phyloP scores from a whole-genome alignment of 2,888 invertebrate species.

The Leucophenga maculata region DNA sequence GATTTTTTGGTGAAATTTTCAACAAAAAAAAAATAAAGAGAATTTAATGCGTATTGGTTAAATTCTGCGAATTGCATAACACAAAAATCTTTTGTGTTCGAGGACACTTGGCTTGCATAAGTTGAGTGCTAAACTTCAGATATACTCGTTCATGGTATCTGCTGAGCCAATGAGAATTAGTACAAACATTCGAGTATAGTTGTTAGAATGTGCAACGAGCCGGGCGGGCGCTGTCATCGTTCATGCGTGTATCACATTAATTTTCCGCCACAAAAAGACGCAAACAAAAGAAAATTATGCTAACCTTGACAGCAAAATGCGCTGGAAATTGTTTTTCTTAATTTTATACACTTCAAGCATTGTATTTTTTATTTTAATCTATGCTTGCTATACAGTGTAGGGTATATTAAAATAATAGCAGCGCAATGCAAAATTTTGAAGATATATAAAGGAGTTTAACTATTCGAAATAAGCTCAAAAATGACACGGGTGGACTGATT shows the following conservation, averaged over 20 bases:
- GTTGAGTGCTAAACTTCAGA: slow-evolving; percentile 28
- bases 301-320: slow-evolving; percentile 57
- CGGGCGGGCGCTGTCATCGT: slow-evolving; percentile 35
- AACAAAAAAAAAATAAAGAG: neutral
- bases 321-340: neutral
- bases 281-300: slow-evolving; percentile 63
- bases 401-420: too few relatives aligned
- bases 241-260: slow-evolving; percentile 50
- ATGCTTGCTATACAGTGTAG: slow-evolving; percentile 21
- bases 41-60: too few relatives aligned
- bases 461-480: slow-evolving; percentile 26
- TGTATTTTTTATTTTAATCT: slow-evolving; percentile 55
- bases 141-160: too few relatives aligned
- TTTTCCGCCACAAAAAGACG: slow-evolving; percentile 54
- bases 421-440: too few relatives aligned
- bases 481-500: too few relatives aligned
- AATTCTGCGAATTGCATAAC: slow-evolving; percentile 23
- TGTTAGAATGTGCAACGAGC: slow-evolving; percentile 32
- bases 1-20: slow-evolving; percentile 22
- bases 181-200: too few relatives aligned
- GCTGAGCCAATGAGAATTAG: slow-evolving; percentile 41
- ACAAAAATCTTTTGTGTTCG: slow-evolving; percentile 49
- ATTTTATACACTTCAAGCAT: neutral
- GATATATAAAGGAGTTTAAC: slow-evolving; percentile 20
- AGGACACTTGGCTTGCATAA: slow-evolving; percentile 14